Base-by-base conservation (phyloP, 2,797 vertebrate species). In the Urocyon cinereoargenteus region DNA sequence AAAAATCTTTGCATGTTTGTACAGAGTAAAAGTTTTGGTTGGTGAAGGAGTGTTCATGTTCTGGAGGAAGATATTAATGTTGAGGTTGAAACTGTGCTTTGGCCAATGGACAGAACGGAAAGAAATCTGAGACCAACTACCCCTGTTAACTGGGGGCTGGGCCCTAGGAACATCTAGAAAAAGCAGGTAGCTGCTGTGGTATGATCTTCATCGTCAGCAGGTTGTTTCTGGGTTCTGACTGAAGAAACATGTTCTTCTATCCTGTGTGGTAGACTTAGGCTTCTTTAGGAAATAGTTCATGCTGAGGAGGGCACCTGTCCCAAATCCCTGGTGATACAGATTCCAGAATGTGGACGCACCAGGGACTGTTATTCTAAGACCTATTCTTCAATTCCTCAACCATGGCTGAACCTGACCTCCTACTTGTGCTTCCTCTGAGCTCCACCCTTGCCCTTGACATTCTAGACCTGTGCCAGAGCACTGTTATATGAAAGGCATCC, bases 1-100 rank as follows among this genome's bases (percentile, higher is more conserved):
- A 75, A 85, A 75, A 75, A 9, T 31, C 78, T 45, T 89, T 72
- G 40, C 11, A 4, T 49, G 78, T 91, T 95, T 89, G 19, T 86
- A 34, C 45, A 51, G 40, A 61, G 49, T 82, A 89, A 82, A 66
- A 79, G 21, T 36, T 82, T 93, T 57, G 28, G 57, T 57, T 95
- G 90, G 75, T 77, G 73, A 53, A 64, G 40, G 57, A 57, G 64
- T 51, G 16, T 59, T 94, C 7, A 72, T 55, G 24, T 90, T 84
- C 75, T 88, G 57, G 94, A 93, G 78, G 82, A 62, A 90, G 66
- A 45, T 70, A 70, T 49, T 77, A 86, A 86, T 72, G 13, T 36
- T 16, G 86, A 53, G 78, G 82, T 73, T 51, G 78, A 77, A 78
- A 62, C 73, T 68, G 26, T 55, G 61, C n/a, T 61, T 73, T 79